These are phyloP conservation scores for Slavum lentiscoides DNA, from an alignment of 2,888 invertebrate genomes.

Conservation along the genomic window DNA sequence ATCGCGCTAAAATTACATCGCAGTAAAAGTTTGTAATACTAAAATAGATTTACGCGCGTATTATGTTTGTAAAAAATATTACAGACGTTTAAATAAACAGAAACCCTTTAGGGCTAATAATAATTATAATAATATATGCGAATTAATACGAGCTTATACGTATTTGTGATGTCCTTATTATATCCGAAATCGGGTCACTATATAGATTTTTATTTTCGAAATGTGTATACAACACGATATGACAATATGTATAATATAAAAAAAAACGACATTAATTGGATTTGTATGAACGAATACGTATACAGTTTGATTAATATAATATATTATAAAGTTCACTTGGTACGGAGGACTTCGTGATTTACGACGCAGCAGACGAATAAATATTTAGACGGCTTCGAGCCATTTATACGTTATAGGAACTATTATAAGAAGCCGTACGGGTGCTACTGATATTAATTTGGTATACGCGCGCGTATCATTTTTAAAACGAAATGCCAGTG, in stretches of 20 bases:
- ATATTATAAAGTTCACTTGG: constrained; percentile 10
- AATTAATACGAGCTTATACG: not conserved
- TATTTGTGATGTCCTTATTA: not conserved
- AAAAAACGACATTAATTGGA: constrained; percentile 20
- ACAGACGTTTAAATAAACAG: not conserved
- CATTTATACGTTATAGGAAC: constrained; percentile 8
- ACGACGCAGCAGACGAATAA: constrained; percentile 8
- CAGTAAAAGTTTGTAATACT: too few species aligned
- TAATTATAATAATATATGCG: too few species aligned
- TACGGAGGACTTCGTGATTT: constrained; percentile 8
- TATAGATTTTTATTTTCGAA: constrained; percentile 1
- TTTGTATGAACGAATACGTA: constrained; percentile 14
- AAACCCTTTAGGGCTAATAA: constrained; percentile 7
- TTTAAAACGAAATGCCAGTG: too few species aligned
- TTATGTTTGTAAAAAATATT: too few species aligned
- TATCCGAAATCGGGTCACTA: constrained; percentile 17
- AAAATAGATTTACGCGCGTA: too few species aligned
- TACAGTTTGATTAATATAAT: constrained; percentile 10
- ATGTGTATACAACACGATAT: not conserved
- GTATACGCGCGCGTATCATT: not conserved
- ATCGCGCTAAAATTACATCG: too few species aligned
- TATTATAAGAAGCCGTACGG: constrained; percentile 24
- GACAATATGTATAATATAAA: too few species aligned
- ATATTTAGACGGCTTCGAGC: constrained; percentile 26
- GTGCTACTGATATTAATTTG: not conserved